Evolutionary conservation across 2,797 vertebrate species (phyloP).

Genomic region (Tenualosa thibaudeaui): DNA sequence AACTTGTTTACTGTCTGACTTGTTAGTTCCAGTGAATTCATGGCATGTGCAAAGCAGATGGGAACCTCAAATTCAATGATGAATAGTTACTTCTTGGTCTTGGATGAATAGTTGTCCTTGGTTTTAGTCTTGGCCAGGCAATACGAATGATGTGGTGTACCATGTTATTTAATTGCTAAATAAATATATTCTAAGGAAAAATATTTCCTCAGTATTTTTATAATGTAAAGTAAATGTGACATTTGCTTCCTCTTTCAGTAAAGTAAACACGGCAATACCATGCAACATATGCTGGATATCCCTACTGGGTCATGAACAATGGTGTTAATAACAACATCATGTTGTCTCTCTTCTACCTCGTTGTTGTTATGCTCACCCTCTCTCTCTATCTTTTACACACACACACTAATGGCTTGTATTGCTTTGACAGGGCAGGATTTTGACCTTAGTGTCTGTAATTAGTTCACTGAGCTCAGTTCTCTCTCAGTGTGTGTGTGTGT

Average conservation of each 20-base stretch:
- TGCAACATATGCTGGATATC: not conserved
- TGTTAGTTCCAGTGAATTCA: not conserved
- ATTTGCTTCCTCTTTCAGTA: not conserved
- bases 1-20: not conserved
- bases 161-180: not conserved
- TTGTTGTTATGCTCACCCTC: not conserved
- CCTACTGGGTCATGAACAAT: not conserved
- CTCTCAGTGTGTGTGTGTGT: not conserved
- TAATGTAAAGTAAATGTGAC: not conserved
- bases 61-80: not conserved
- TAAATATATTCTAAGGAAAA: not conserved
- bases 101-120: too few relatives aligned
- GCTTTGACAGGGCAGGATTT: not conserved
- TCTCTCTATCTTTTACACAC: not conserved
- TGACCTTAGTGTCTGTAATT: not conserved
- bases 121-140: not conserved
- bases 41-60: constrained; percentile 4
- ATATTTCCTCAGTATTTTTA: not conserved
- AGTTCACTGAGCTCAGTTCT: not conserved
- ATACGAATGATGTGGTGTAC: not conserved
- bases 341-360: not conserved
- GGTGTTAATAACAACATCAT: not conserved
- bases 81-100: not conserved
- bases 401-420: not conserved
- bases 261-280: not conserved